A percentile compares a stretch with the other conserved stretches of the same genome.
Evolutionary conservation across 2,797 vertebrate species (phyloP).

Genomic region (Acanthopagrus latus): DNA sequence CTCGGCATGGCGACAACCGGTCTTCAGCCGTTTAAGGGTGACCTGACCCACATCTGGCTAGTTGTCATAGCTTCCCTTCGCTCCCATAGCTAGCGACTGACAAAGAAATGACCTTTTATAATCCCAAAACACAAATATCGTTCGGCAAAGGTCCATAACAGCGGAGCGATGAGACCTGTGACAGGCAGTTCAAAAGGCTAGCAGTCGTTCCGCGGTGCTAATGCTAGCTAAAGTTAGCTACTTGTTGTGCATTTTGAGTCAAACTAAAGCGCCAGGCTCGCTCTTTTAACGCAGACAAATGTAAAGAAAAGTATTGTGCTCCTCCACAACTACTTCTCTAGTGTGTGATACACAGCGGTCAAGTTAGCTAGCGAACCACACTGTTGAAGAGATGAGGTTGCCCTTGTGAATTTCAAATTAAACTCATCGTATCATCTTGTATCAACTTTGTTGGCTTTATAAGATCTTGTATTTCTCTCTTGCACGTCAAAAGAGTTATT

Average conservation of each 20-base stretch:
- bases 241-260: background rate
- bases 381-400: background rate
- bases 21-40: constrained; percentile 9
- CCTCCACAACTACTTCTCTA: background rate
- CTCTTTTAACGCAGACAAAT: background rate
- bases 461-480: fast-evolving
- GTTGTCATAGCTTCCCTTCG: constrained; percentile 5
- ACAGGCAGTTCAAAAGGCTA: background rate
- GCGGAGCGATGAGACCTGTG: background rate
- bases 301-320: background rate
- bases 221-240: background rate
- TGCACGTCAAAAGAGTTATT: fast-evolving
- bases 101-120: background rate
- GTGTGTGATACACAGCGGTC: fast-evolving
- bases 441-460: too few relatives aligned
- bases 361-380: background rate
- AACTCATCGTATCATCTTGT: fast-evolving
- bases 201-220: too few relatives aligned
- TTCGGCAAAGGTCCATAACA: constrained; percentile 1
- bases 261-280: fast-evolving
- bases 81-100: background rate
- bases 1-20: constrained; percentile 42
- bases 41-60: background rate
- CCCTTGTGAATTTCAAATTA: constrained; percentile 39
- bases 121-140: background rate